phyloP scores from a whole-genome alignment of 2,888 invertebrate genomes.

The Pantelozetes paolii region DNA sequence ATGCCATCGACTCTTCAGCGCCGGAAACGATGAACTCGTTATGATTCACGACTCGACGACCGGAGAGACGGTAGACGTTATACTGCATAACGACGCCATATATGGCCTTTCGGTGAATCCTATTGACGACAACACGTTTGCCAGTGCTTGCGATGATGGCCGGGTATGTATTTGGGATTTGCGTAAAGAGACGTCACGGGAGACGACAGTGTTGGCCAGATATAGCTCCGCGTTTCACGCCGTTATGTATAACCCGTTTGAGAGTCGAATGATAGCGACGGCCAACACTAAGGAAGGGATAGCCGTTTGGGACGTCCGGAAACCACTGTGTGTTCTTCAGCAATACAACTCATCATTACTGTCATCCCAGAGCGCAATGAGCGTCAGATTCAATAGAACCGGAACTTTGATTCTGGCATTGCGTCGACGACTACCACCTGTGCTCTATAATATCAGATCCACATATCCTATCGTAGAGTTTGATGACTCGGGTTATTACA shows the following conservation, averaged over 20 bases:
- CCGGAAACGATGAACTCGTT: slow-evolving; percentile 88
- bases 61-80: slow-evolving; percentile 38
- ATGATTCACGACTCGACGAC: slow-evolving; percentile 80
- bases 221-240: slow-evolving; percentile 79
- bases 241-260: slow-evolving; percentile 86
- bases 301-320: slow-evolving; percentile 80
- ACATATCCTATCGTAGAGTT: slow-evolving; percentile 74
- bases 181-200: slow-evolving; percentile 57
- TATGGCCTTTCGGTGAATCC: slow-evolving; percentile 85
- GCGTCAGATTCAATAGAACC: slow-evolving; percentile 76
- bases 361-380: slow-evolving; percentile 71
- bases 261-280: slow-evolving; percentile 73
- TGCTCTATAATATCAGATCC: slow-evolving; percentile 64
- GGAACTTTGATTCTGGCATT: slow-evolving; percentile 76
- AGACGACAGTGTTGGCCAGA: slow-evolving; percentile 61
- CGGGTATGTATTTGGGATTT: slow-evolving; percentile 79
- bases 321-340: slow-evolving; percentile 61
- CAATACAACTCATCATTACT: slow-evolving; percentile 40
- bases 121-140: slow-evolving; percentile 72
- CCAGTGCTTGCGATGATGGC: slow-evolving; percentile 89
- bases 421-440: slow-evolving; percentile 78
- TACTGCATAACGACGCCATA: slow-evolving; percentile 79
- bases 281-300: slow-evolving; percentile 87
- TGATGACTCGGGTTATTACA: slow-evolving; percentile 85
- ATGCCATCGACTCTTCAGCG: slow-evolving; percentile 77